Evolutionary conservation across 1,140 invertebrate species (phyloP).

Genomic region (Reticulitermes speratus): DNA sequence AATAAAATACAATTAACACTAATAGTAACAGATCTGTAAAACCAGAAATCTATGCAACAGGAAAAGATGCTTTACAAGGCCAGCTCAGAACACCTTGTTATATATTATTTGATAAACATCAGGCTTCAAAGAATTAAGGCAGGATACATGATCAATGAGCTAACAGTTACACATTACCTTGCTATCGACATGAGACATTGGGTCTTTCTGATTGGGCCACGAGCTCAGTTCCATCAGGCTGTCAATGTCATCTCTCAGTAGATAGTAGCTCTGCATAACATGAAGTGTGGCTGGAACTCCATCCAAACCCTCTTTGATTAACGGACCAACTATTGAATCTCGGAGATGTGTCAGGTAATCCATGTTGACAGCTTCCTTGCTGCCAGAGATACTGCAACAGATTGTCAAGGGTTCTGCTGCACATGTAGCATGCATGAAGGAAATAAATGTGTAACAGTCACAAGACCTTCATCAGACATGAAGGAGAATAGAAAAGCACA

Average conservation of each 20-base stretch:
- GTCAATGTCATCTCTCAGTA: slow-evolving; percentile 89
- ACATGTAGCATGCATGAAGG: slow-evolving; percentile 22
- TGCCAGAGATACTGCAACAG: slow-evolving; percentile 66
- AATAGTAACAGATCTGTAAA: background rate
- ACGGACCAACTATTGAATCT: slow-evolving; percentile 69
- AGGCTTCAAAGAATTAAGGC: background rate
- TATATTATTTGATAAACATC: background rate
- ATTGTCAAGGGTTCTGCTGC: background rate
- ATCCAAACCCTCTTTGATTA: slow-evolving; percentile 65
- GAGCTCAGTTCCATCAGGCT: slow-evolving; percentile 77
- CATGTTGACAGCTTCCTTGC: slow-evolving; percentile 71
- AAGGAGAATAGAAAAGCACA: background rate
- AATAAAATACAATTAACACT: background rate
- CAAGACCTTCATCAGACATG: background rate
- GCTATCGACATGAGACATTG: slow-evolving; percentile 70
- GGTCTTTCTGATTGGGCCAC: slow-evolving; percentile 80
- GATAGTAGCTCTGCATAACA: slow-evolving; percentile 78
- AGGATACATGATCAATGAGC: background rate
- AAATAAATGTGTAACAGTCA: background rate
- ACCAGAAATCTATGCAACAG: too few species aligned
- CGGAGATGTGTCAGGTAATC: slow-evolving; percentile 80
- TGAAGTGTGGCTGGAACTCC: slow-evolving; percentile 73
- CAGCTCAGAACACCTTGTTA: background rate
- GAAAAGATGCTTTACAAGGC: background rate
- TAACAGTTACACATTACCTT: slow-evolving; percentile 59